phyloP scores from a whole-genome alignment of 2,113 vertebrate species.

The Macroglossus sobrinus region DNA sequence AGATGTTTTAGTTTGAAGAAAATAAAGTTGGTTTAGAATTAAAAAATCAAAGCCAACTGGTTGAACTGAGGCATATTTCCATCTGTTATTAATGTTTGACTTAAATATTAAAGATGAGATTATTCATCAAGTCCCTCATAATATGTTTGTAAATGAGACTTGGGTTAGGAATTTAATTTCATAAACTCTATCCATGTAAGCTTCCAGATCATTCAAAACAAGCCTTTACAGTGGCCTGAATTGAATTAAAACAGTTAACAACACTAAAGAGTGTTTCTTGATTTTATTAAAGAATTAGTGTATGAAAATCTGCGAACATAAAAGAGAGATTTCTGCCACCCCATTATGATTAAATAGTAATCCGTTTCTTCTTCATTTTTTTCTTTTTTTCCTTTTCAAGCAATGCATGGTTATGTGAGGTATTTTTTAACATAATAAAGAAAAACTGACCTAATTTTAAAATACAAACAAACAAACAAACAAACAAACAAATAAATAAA shows the following conservation, averaged over 20 bases:
- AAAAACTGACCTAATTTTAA: not conserved
- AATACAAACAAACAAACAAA: not conserved
- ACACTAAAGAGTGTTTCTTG: conserved; percentile 71
- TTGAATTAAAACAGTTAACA: conserved; percentile 76
- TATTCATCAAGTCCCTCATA: conserved; percentile 77
- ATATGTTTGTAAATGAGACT: conserved; percentile 79
- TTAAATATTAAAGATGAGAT: conserved; percentile 76
- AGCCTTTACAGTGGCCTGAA: conserved; percentile 74
- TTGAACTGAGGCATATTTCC: conserved; percentile 79
- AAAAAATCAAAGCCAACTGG: conserved; percentile 77
- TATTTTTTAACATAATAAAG: not conserved
- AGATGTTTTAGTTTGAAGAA: conserved; percentile 72
- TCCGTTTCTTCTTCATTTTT: not conserved
- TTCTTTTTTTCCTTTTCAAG: conserved; percentile 47
- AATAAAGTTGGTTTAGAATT: conserved; percentile 71
- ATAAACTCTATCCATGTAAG: conserved; percentile 74
- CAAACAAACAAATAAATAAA: not conserved
- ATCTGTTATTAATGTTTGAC: conserved; percentile 78
- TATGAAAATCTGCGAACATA: conserved; percentile 78
- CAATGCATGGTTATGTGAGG: not conserved
- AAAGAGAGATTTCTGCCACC: conserved; percentile 70
- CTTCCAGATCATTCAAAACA: conserved; percentile 77
- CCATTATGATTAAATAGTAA: conserved; percentile 65
- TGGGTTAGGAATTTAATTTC: conserved; percentile 80
- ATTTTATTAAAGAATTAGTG: conserved; percentile 74